phyloP scores from a whole-genome alignment of 2,113 vertebrate species.

The Monarcha castaneiventris region DNA sequence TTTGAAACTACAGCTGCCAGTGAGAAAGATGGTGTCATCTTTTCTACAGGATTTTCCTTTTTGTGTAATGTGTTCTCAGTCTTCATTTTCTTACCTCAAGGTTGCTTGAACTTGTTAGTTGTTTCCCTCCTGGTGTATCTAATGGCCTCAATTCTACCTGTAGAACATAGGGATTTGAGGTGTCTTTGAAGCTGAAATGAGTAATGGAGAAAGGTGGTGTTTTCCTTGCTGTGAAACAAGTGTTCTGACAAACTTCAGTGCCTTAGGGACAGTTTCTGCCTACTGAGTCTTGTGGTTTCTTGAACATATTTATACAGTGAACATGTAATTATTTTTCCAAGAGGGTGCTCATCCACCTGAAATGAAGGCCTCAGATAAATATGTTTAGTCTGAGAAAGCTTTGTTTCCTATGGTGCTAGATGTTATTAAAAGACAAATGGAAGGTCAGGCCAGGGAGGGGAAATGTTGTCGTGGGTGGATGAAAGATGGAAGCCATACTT shows the following conservation, averaged over 20 bases:
- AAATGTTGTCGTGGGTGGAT: background rate
- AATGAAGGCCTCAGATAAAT: background rate
- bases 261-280: slow-evolving; percentile 24
- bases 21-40: background rate
- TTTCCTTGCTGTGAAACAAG: background rate
- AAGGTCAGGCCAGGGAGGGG: background rate
- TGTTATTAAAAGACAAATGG: background rate
- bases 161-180: background rate
- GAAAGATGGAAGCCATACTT: background rate
- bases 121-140: background rate
- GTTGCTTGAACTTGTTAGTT: background rate
- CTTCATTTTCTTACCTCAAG: background rate
- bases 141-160: background rate
- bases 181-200: slow-evolving; percentile 30
- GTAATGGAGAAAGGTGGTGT: background rate
- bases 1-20: background rate
- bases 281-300: slow-evolving; percentile 33
- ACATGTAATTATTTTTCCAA: slow-evolving; percentile 5
- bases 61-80: background rate
- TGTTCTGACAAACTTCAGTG: background rate
- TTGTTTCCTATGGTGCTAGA: background rate
- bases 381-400: background rate
- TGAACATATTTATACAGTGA: background rate
- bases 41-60: background rate
- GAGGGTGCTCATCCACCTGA: background rate